A percentile compares a stretch with the other conserved stretches of the same genome.
Evolutionary conservation across 2,797 vertebrate genomes (phyloP).

Genomic region (Melanotaenia boesemani): DNA sequence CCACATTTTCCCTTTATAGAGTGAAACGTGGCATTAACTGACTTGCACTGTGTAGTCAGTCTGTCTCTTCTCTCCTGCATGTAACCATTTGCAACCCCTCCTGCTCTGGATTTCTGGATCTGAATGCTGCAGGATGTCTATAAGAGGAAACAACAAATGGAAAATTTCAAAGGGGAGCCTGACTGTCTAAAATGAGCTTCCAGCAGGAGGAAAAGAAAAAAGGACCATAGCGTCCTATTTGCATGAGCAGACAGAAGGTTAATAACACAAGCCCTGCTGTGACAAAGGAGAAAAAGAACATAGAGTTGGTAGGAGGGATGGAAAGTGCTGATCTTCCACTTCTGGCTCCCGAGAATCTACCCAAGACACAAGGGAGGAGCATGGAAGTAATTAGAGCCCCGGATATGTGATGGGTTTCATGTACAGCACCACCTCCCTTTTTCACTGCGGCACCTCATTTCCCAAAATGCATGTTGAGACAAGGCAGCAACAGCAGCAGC

Average conservation of each 20-base stretch:
- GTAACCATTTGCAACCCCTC: background rate
- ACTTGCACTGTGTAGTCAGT: slow-evolving; percentile 28
- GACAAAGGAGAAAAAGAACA: slow-evolving; percentile 72
- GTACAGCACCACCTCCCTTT: slow-evolving; percentile 47
- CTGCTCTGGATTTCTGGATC: slow-evolving; percentile 22
- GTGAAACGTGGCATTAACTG: slow-evolving; percentile 44
- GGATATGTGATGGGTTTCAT: slow-evolving; percentile 70
- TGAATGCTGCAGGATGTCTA: slow-evolving; percentile 53
- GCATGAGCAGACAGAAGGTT: slow-evolving; percentile 84
- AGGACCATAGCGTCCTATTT: slow-evolving; percentile 69
- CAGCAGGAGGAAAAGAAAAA: slow-evolving; percentile 38
- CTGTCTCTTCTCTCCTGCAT: slow-evolving; percentile 11
- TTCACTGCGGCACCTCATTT: slow-evolving; percentile 59
- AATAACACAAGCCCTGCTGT: slow-evolving; percentile 78
- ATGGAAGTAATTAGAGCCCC: slow-evolving; percentile 74
- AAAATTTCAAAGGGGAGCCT: slow-evolving; percentile 58
- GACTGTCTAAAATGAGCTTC: slow-evolving; percentile 58
- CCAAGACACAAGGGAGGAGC: slow-evolving; percentile 74
- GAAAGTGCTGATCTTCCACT: slow-evolving; percentile 79
- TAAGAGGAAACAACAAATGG: slow-evolving; percentile 48
- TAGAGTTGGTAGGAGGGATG: slow-evolving; percentile 68
- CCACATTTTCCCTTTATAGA: slow-evolving; percentile 6
- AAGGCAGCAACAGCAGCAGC: slow-evolving; percentile 24
- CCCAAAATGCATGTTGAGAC: slow-evolving; percentile 54
- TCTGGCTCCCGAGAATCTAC: slow-evolving; percentile 74